phyloP scores from a whole-genome alignment of 2,888 invertebrate genomes.

The Nipponacmea schrenckii region DNA sequence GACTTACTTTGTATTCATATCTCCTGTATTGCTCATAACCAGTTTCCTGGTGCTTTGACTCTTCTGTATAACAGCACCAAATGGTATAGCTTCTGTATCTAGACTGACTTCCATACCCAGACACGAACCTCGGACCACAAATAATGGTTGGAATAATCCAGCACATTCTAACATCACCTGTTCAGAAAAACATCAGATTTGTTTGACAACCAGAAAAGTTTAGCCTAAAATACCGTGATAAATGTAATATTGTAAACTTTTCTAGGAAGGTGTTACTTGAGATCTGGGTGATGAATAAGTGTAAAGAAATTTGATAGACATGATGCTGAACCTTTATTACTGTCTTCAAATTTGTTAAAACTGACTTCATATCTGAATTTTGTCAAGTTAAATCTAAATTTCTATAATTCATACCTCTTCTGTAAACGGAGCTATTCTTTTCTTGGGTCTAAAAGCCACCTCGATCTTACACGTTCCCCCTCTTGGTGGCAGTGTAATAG shows the following conservation, averaged over 20 bases:
- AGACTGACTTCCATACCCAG: constrained; percentile 71
- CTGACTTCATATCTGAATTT: too few relatives aligned
- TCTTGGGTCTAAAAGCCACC: constrained; percentile 60
- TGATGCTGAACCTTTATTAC: too few relatives aligned
- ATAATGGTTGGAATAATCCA: constrained; percentile 71
- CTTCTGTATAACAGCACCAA: constrained; percentile 72
- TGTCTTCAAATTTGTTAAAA: too few relatives aligned
- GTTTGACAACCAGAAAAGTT: neutral
- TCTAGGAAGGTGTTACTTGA: too few relatives aligned
- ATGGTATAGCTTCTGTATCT: constrained; percentile 70
- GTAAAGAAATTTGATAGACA: too few relatives aligned
- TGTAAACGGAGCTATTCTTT: constrained; percentile 64
- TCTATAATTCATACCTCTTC: constrained; percentile 63
- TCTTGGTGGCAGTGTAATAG: constrained; percentile 58
- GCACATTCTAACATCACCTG: constrained; percentile 71
- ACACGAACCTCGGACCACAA: constrained; percentile 71
- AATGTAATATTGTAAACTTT: too few relatives aligned
- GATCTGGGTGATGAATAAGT: too few relatives aligned
- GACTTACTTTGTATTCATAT: constrained; percentile 71
- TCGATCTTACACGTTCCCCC: constrained; percentile 63
- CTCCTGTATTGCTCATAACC: constrained; percentile 72
- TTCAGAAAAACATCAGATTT: constrained; percentile 13
- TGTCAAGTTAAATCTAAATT: too few relatives aligned
- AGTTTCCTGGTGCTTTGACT: constrained; percentile 69
- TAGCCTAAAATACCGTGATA: too few relatives aligned